These are phyloP conservation scores for Lophius americanus DNA, from an alignment of 2,797 vertebrate species.

Conservation along the genomic window DNA sequence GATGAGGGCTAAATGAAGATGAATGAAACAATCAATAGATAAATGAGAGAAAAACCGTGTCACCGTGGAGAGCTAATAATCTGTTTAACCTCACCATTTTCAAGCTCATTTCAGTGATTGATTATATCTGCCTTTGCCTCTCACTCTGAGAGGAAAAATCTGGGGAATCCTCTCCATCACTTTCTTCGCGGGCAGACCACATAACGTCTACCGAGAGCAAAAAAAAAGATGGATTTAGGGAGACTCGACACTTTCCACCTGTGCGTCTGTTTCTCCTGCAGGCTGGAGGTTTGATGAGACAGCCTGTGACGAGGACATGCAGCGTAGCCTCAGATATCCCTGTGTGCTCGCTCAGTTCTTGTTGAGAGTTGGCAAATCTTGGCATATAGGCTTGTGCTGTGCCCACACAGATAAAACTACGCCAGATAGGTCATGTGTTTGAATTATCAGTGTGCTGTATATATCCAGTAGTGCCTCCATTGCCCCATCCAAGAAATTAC, in stretches of 20 bases:
- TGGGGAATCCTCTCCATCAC: slow-evolving; percentile 47
- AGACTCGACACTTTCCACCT: slow-evolving; percentile 16
- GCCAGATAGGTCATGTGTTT: slow-evolving; percentile 6
- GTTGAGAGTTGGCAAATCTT: slow-evolving; percentile 27
- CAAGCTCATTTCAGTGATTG: slow-evolving; percentile 56
- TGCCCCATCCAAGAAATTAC: background rate
- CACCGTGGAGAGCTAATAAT: slow-evolving; percentile 43
- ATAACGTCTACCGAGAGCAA: slow-evolving; percentile 33
- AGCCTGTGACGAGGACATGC: slow-evolving; percentile 28
- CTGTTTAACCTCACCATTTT: slow-evolving; percentile 48
- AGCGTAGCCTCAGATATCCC: slow-evolving; percentile 34
- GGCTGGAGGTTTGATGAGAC: slow-evolving; percentile 45
- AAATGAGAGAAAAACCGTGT: slow-evolving; percentile 41
- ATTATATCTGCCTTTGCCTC: slow-evolving; percentile 54
- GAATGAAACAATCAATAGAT: slow-evolving; percentile 43
- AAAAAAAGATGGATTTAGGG: slow-evolving; percentile 8
- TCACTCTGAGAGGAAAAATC: slow-evolving; percentile 50
- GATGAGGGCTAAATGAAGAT: slow-evolving; percentile 41
- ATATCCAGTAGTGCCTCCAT: too few species aligned
- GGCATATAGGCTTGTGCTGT: slow-evolving; percentile 16
- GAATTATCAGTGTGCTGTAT: background rate
- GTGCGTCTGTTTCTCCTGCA: slow-evolving; percentile 23
- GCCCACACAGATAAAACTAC: slow-evolving; percentile 11
- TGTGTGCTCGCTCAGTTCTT: slow-evolving; percentile 28
- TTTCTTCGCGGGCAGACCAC: slow-evolving; percentile 30